Percentiles rank a stretch among this genome's conserved stretches.
phyloP scores from a whole-genome alignment of 53 echinoderm and acorn worm species.

The Zoroaster sp. region DNA sequence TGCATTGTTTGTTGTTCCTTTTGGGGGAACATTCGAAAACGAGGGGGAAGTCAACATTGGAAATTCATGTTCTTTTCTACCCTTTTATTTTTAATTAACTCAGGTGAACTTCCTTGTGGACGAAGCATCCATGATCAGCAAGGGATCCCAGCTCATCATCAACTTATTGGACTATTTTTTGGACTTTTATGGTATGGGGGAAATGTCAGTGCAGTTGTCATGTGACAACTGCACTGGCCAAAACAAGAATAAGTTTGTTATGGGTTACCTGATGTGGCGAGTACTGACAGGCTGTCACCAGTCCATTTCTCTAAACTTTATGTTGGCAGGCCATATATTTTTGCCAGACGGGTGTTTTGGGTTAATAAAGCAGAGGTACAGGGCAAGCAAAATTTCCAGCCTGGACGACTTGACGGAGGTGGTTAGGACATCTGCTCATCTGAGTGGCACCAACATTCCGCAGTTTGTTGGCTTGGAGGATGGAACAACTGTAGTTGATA shows the following conservation, averaged over 20 bases:
- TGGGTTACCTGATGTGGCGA: not conserved
- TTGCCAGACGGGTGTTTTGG: slow-evolving; percentile 1
- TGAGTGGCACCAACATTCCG: not conserved
- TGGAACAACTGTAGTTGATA: not conserved
- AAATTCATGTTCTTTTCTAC: not conserved
- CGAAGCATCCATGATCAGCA: slow-evolving; percentile 2
- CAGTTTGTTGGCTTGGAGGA: slow-evolving; percentile 6
- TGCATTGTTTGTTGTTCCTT: not conserved
- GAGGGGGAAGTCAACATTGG: not conserved
- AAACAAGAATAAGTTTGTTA: not conserved
- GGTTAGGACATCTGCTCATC: not conserved
- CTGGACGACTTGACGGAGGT: not conserved
- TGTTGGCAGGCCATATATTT: slow-evolving; percentile 8
- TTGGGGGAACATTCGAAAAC: not conserved
- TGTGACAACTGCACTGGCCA: not conserved
- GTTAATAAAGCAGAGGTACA: not conserved
- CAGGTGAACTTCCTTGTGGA: slow-evolving; percentile 14
- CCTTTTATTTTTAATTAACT: not conserved
- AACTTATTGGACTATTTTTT: slow-evolving; percentile 16
- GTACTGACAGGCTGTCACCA: slow-evolving; percentile 1
- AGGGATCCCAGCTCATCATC: slow-evolving; percentile 6
- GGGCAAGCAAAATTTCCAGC: not conserved
- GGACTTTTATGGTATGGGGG: not conserved
- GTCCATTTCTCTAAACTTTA: not conserved
- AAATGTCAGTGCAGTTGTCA: not conserved